Conservation (phyloP, 2,888 invertebrate genomes). For the Cheilosia soror region DNA sequence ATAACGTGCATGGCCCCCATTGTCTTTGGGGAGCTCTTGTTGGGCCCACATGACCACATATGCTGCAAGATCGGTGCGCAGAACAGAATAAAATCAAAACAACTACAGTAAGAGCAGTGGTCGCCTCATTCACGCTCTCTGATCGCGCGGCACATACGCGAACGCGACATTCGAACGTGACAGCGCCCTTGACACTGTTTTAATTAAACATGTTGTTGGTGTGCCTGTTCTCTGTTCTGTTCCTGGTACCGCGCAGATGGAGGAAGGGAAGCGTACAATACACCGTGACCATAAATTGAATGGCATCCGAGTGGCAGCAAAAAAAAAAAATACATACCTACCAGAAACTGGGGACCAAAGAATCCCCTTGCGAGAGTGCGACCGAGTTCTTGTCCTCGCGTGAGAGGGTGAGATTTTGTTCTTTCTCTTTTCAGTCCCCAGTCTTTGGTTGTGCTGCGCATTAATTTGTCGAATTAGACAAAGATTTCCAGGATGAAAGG, state of each 20-base stretch:
- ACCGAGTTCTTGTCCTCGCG: conserved; percentile 42
- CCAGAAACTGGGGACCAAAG: conserved; percentile 3
- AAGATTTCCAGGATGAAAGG: conserved; percentile 55
- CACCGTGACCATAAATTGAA: conserved; percentile 67
- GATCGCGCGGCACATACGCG: conserved; percentile 40
- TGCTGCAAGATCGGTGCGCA: conserved; percentile 27
- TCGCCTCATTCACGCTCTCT: conserved; percentile 59
- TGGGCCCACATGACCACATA: conserved; percentile 30
- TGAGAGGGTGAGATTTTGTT: conserved; percentile 39
- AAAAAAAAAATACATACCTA: conserved; percentile 10
- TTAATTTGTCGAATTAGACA: conserved; percentile 73
- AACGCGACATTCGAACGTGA: conserved; percentile 51
- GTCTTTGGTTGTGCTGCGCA: conserved; percentile 31
- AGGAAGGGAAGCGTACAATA: conserved; percentile 23
- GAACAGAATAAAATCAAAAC: conserved; percentile 19
- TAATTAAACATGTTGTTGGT: conserved; percentile 54
- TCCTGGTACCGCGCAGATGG: conserved; percentile 11
- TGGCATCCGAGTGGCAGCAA: conserved; percentile 38
- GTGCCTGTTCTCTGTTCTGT: background rate
- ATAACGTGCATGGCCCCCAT: conserved; percentile 56
- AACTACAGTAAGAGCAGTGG: conserved; percentile 20
- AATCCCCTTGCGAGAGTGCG: conserved; percentile 14
- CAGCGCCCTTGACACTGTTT: conserved; percentile 74
- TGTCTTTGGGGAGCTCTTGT: conserved; percentile 41
- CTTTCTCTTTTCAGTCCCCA: conserved; percentile 13